These are phyloP conservation scores for Enteromius anoplus DNA, from an alignment of 2,797 vertebrate genomes.

Conservation along the genomic window DNA sequence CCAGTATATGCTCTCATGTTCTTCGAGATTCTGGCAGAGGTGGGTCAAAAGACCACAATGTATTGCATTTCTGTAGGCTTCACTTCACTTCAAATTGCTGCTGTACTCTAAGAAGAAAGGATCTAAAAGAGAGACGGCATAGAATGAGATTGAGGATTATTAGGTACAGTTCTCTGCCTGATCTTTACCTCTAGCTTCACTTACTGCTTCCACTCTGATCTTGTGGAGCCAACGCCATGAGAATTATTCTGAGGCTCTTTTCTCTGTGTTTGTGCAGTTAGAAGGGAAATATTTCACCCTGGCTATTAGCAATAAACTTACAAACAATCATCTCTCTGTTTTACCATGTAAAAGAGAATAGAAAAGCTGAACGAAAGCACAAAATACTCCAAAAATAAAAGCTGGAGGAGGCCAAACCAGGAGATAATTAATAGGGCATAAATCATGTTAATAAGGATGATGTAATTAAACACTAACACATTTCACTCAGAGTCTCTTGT, in stretches of 20 bases:
- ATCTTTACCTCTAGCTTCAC: constrained; percentile 30
- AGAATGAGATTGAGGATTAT: constrained; percentile 25
- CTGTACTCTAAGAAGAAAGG: neutral
- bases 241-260: constrained; percentile 32
- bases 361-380: constrained; percentile 19
- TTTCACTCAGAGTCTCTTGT: constrained; percentile 49
- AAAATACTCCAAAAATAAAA: constrained; percentile 56
- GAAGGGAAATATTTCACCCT: neutral
- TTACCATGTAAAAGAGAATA: constrained; percentile 8
- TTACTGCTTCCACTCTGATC: constrained; percentile 61
- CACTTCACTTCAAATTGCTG: constrained; percentile 29
- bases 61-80: constrained; percentile 34
- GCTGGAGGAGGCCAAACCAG: constrained; percentile 53
- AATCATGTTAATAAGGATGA: constrained; percentile 59
- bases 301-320: neutral
- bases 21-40: neutral
- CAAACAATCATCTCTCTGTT: constrained; percentile 13
- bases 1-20: neutral
- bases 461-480: constrained; percentile 58
- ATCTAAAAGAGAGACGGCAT: neutral
- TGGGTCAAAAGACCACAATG: constrained; percentile 1
- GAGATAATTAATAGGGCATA: constrained; percentile 58
- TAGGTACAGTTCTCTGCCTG: constrained; percentile 13
- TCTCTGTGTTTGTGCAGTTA: constrained; percentile 17
- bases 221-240: constrained; percentile 46